These are phyloP conservation scores for Cinara cedri DNA, from an alignment of 2,888 invertebrate genomes.

Conservation along the genomic window DNA sequence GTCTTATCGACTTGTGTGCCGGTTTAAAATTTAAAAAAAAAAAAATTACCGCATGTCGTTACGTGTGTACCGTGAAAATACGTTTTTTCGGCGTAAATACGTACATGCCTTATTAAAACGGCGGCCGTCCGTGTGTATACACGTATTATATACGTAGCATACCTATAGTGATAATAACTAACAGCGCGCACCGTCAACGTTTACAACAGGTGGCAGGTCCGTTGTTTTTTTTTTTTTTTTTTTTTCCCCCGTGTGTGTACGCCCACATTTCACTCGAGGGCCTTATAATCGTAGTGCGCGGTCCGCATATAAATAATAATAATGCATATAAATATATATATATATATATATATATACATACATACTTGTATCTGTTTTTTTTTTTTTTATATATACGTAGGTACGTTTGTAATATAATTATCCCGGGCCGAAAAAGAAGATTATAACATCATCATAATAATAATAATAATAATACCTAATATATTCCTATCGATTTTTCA, in stretches of 20 bases:
- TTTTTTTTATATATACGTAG: not conserved
- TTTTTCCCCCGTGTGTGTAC: not conserved
- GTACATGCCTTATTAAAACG: too few species aligned
- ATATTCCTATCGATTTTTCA: conserved; percentile 38
- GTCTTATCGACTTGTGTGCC: too few species aligned
- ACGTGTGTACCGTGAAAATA: too few species aligned
- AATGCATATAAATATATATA: conserved; percentile 3
- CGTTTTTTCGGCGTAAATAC: too few species aligned
- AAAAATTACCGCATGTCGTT: not conserved
- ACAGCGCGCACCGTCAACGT: conserved; percentile 13
- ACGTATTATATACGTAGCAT: not conserved
- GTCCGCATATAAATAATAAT: conserved; percentile 35
- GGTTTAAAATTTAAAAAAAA: too few species aligned
- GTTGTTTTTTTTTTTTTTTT: conserved; percentile 32
- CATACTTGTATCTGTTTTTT: not conserved
- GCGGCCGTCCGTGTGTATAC: not conserved
- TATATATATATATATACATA: too few species aligned
- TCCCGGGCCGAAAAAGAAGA: conserved; percentile 29
- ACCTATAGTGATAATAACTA: not conserved
- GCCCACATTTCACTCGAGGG: conserved; percentile 43
- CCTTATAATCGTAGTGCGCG: conserved; percentile 24
- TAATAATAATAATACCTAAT: too few species aligned
- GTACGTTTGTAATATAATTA: conserved; percentile 38
- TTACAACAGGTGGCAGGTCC: conserved; percentile 50
- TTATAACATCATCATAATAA: not conserved